phyloP scores from a whole-genome alignment of 1,140 invertebrate genomes.

The Drosophila sp. region DNA sequence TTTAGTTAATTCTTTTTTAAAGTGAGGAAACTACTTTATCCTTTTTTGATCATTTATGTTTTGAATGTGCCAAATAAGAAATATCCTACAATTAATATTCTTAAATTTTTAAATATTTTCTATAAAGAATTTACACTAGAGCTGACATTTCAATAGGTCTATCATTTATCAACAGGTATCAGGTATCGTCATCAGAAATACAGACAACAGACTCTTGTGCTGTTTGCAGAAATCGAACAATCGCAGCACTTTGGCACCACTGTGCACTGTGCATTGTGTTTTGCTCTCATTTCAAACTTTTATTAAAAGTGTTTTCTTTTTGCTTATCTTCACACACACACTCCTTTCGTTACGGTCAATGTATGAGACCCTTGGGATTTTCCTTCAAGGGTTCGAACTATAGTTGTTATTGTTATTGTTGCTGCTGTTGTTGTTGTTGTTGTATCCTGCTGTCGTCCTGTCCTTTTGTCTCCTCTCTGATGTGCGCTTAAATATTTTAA shows the following conservation, averaged over 20 bases:
- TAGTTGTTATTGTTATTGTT: background rate
- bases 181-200: too few species aligned
- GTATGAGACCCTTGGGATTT: constrained; percentile 29
- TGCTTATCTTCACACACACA: constrained; percentile 41
- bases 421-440: background rate
- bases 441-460: background rate
- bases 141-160: too few species aligned
- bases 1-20: too few species aligned
- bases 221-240: too few species aligned
- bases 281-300: constrained; percentile 47
- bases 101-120: too few species aligned
- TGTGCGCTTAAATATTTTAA: constrained; percentile 52
- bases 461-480: background rate
- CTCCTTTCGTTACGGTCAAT: constrained; percentile 47
- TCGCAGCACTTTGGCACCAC: constrained; percentile 1
- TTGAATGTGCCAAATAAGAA: too few species aligned
- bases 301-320: constrained; percentile 62
- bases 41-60: too few species aligned
- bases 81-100: too few species aligned
- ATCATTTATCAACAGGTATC: too few species aligned
- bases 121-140: too few species aligned
- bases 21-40: too few species aligned
- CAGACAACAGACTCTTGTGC: too few species aligned
- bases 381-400: background rate
- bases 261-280: constrained; percentile 26